Percentiles rank a stretch among this genome's conserved stretches.
Conservation (phyloP, 2,888 invertebrate genomes). For the Polymixis lichenea region DNA sequence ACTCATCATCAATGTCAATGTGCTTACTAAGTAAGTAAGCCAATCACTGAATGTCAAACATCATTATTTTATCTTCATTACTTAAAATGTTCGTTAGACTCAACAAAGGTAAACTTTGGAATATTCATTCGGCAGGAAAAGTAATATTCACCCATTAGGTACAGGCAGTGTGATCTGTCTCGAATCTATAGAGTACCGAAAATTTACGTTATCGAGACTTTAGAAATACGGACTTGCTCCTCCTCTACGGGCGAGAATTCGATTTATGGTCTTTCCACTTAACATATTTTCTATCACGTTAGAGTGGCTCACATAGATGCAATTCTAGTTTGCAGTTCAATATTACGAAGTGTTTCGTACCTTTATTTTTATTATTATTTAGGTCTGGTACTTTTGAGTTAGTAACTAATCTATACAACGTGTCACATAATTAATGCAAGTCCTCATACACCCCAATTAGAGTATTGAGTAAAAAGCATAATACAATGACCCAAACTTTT, state of each 20-base stretch:
- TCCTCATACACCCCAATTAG: too few relatives aligned
- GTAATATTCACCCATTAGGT: slow-evolving; percentile 1
- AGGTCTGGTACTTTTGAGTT: too few relatives aligned
- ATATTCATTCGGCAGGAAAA: slow-evolving; percentile 1
- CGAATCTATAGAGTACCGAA: slow-evolving; percentile 7
- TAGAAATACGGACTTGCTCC: slow-evolving; percentile 20
- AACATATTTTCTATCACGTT: slow-evolving; percentile 25
- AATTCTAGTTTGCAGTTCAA: neutral
- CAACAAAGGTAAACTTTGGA: neutral
- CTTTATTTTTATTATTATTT: slow-evolving; percentile 1
- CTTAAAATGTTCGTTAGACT: neutral
- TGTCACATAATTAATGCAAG: too few relatives aligned
- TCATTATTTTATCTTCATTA: neutral
- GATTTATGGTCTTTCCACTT: slow-evolving; percentile 21
- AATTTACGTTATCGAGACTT: slow-evolving; percentile 2
- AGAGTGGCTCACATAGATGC: neutral
- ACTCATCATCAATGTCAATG: neutral
- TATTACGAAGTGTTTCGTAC: neutral
- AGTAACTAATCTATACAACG: too few relatives aligned
- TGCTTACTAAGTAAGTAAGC: neutral
- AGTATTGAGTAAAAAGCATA: too few relatives aligned
- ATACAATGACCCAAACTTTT: too few relatives aligned
- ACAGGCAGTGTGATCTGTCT: neutral
- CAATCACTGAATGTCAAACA: neutral
- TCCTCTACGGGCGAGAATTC: neutral